Evolutionary conservation across 2,888 invertebrate genomes (phyloP).

Genomic region (Criorhina ranunculi): DNA sequence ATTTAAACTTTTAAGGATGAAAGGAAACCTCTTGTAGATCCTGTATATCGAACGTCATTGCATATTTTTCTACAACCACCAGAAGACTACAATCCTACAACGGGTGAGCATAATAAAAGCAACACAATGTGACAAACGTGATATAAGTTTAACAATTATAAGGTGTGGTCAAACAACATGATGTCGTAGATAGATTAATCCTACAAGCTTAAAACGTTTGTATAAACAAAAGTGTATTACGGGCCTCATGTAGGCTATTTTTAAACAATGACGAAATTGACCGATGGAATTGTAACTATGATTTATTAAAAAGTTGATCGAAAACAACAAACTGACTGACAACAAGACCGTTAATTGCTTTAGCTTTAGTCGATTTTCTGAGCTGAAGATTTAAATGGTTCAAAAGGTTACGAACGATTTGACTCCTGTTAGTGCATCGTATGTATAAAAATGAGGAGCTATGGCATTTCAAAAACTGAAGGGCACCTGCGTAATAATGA

Average conservation of each 20-base stretch:
- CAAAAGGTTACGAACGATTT: too few relatives aligned
- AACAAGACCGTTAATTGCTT: too few relatives aligned
- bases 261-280: neutral
- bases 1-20: constrained; percentile 30
- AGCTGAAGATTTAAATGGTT: too few relatives aligned
- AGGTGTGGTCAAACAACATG: constrained; percentile 3
- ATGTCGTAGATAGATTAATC: neutral
- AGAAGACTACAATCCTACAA: constrained; percentile 1
- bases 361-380: too few relatives aligned
- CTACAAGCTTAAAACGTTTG: neutral
- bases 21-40: constrained; percentile 14
- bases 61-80: constrained; percentile 34
- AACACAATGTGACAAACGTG: neutral
- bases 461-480: too few relatives aligned
- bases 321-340: too few relatives aligned
- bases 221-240: neutral
- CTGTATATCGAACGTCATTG: constrained; percentile 27
- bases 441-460: too few relatives aligned
- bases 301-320: too few relatives aligned
- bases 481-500: too few relatives aligned
- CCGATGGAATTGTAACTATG: too few relatives aligned
- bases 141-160: neutral
- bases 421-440: too few relatives aligned
- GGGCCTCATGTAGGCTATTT: neutral
- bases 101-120: constrained; percentile 7